Conservation (phyloP, 1,140 invertebrate genomes). For the Chionoecetes opilio region DNA sequence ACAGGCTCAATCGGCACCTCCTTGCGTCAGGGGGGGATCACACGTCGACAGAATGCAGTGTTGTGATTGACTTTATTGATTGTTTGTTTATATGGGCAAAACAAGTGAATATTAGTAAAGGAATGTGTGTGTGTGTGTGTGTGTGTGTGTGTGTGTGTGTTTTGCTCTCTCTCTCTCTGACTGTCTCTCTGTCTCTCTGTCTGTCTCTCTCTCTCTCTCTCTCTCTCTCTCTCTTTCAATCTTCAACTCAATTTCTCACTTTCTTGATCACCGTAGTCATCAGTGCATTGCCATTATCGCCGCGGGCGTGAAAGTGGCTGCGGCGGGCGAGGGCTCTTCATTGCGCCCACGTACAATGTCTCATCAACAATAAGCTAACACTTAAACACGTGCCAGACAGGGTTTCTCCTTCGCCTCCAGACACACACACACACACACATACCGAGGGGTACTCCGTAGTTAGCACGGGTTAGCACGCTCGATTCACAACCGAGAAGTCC, state of each 20-base stretch:
- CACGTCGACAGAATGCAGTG: too few relatives aligned
- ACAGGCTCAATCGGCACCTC: too few relatives aligned
- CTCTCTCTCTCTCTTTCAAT: neutral
- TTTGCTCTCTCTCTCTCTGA: neutral
- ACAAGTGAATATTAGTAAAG: too few relatives aligned
- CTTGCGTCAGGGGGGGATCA: too few relatives aligned
- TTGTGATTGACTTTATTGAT: too few relatives aligned
- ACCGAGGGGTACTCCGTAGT: too few relatives aligned
- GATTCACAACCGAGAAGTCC: too few relatives aligned
- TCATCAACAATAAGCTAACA: neutral
- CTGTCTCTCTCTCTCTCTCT: conserved; percentile 11
- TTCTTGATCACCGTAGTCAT: neutral
- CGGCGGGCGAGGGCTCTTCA: neutral
- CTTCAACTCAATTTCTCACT: neutral
- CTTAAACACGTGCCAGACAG: neutral
- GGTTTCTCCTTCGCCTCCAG: neutral
- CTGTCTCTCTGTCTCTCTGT: conserved; percentile 29
- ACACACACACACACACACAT: conserved; percentile 49
- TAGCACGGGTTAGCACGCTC: too few relatives aligned
- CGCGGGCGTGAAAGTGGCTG: neutral
- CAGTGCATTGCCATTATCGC: neutral
- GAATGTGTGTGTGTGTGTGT: neutral
- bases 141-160: neutral
- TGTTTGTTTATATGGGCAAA: too few relatives aligned
- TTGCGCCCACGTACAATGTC: too few relatives aligned